Base-by-base conservation (phyloP, 2,797 vertebrate genomes). In the Tamandua tetradactyla region DNA sequence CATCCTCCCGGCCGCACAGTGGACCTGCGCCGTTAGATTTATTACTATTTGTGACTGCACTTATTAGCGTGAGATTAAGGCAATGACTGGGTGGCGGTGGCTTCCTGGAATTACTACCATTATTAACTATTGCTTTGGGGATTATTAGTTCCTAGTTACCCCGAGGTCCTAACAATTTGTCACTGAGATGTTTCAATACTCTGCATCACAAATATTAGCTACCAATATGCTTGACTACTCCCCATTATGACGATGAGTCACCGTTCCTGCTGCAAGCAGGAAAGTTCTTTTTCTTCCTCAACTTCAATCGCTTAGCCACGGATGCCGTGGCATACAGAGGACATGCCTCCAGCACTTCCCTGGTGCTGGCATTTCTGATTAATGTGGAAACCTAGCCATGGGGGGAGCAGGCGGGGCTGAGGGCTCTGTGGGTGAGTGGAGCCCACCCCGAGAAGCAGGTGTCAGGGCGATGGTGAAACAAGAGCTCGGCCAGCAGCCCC, bases 31-130 rank as follows among this genome's bases (percentile, higher is more conserved):
- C 15, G 57, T 76, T 18, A 6, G 25, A 18, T 23, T 42, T 2
- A 40, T 27, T 7, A 49, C 32, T 57, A 2, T 20, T 7, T 1
- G 30, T 0, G 22, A 59, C 59, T 2, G 35, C 3, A 5, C 25
- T 84, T 32, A 22, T 71, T 49, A 71, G 44, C 7, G 0, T 14
- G 55, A 68, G 69, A 76, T 55, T 20, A 59, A 74, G 59, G 81
- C 20, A 11, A 15, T 0, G 35, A 15, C 0, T 7, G 1, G 55
- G 23, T 12, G 35, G 30, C 4, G 0, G n/a, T 0, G 0, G 37
- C 37, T 87, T 90, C 35, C 27, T 22, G 88, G 49, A 72, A 5
- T 27, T 7, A 1, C 44, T 2, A 27, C 44, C 35, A 49, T 66
- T 69, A 89, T 42, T 22, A 68, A 93, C 37, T 59, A 20, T 80